These are phyloP conservation scores for Hormaphis cornu DNA, from an alignment of 1,140 invertebrate species.

Conservation along the genomic window DNA sequence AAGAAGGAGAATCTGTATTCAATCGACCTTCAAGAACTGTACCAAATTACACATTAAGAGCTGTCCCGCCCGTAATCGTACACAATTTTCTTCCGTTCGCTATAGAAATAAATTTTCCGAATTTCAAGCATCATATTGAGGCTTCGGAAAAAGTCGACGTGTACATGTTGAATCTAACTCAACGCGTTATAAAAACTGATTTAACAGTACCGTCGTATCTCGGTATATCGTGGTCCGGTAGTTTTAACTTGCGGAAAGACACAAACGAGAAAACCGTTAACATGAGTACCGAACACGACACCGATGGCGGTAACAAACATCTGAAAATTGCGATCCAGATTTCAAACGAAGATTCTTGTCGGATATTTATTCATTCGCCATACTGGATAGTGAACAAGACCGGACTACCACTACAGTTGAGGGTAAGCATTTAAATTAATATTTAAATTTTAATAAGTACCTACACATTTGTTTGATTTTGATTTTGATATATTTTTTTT, in stretches of 20 bases:
- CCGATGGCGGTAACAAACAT: conserved; percentile 55
- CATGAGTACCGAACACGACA: conserved; percentile 57
- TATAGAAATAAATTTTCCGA: conserved; percentile 50
- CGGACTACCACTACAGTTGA: conserved; percentile 62
- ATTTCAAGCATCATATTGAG: conserved; percentile 53
- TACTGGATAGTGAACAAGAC: conserved; percentile 92
- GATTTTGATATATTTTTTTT: conserved; percentile 16
- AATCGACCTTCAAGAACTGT: conserved; percentile 44
- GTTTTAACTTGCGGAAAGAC: conserved; percentile 57
- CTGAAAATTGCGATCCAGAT: conserved; percentile 58
- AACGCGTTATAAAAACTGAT: conserved; percentile 35
- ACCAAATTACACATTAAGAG: conserved; percentile 62
- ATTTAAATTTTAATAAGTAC: too few species aligned
- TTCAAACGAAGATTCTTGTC: conserved; percentile 50
- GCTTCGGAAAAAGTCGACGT: conserved; percentile 60
- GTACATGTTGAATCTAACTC: conserved; percentile 42
- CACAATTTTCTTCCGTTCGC: conserved; percentile 68
- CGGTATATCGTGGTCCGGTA: conserved; percentile 59
- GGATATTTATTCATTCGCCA: conserved; percentile 65
- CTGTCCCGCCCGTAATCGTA: conserved; percentile 61
- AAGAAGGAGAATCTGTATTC: conserved; percentile 42
- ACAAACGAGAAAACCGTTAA: conserved; percentile 57
- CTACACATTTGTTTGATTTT: too few species aligned
- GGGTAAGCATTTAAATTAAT: conserved; percentile 47
- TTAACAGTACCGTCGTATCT: conserved; percentile 52